These are phyloP conservation scores for Rhipidura dahli DNA, from an alignment of 2,113 vertebrate species.

Conservation along the genomic window DNA sequence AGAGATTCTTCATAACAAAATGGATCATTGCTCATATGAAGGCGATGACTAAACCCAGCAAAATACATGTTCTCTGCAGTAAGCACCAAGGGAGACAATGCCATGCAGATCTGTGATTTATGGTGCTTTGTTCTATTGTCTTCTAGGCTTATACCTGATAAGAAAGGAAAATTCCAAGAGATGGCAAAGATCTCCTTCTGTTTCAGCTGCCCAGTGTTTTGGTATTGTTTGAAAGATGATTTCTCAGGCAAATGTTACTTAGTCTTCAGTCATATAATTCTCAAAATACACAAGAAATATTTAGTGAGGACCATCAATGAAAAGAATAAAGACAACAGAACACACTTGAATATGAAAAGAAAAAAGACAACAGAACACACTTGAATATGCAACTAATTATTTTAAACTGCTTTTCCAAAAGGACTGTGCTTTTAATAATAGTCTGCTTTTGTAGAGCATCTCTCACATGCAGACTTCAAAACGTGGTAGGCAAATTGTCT, in stretches of 20 bases:
- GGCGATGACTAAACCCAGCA: background rate
- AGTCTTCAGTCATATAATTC: background rate
- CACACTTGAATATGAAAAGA: background rate
- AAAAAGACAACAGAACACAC: background rate
- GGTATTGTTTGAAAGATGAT: background rate
- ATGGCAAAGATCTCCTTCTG: background rate
- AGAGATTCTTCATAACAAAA: background rate
- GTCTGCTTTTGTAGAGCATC: background rate
- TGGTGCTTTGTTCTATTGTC: background rate
- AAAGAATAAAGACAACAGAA: background rate
- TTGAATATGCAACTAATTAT: background rate
- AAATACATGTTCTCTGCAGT: background rate
- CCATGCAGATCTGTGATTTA: background rate
- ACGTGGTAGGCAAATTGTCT: background rate
- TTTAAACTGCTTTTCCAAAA: slow-evolving; percentile 13
- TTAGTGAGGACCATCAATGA: background rate
- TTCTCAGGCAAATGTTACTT: background rate
- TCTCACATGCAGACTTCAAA: background rate
- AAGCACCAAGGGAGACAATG: background rate
- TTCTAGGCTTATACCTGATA: background rate
- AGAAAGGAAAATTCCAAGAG: background rate
- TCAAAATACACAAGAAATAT: background rate
- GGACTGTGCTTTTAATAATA: background rate
- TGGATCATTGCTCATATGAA: background rate
- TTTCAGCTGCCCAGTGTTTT: background rate